phyloP scores from a whole-genome alignment of 2,113 vertebrate genomes.

The Sturnira hondurensis region DNA sequence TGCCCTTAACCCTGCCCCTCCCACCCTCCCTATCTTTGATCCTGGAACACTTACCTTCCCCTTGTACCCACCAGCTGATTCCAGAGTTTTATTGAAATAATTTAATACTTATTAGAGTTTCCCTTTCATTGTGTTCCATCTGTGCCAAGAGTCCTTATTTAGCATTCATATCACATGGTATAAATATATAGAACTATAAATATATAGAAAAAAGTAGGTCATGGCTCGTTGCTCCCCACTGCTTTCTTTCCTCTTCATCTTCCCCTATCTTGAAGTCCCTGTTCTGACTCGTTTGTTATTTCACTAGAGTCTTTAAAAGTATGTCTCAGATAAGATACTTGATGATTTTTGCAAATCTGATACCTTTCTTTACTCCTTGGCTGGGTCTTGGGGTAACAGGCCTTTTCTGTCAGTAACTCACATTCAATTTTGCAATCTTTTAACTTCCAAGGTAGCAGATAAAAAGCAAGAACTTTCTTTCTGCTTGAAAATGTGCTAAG shows the following conservation, averaged over 20 bases:
- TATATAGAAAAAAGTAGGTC: constrained; percentile 30
- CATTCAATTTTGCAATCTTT: background rate
- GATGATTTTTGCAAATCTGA: background rate
- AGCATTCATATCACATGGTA: background rate
- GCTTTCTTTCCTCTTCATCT: constrained; percentile 37
- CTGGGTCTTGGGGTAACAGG: background rate
- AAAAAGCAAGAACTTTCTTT: background rate
- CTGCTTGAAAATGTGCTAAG: background rate
- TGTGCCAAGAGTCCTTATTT: constrained; percentile 21
- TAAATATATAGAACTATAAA: constrained; percentile 6
- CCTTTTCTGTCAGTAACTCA: background rate
- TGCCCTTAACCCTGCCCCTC: background rate
- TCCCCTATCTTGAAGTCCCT: constrained; percentile 38
- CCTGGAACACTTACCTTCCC: background rate
- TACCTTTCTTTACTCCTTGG: background rate
- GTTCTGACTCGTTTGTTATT: constrained; percentile 7
- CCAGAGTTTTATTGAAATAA: background rate
- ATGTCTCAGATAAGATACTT: background rate
- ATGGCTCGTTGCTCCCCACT: constrained; percentile 5
- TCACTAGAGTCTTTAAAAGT: background rate
- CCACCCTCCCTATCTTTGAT: background rate
- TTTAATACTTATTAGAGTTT: constrained; percentile 15
- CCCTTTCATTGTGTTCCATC: background rate
- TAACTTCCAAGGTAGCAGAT: background rate
- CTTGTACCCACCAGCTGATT: background rate